Evolutionary conservation across 2,797 vertebrate species (phyloP).

Genomic region (Cuniculus paca): DNA sequence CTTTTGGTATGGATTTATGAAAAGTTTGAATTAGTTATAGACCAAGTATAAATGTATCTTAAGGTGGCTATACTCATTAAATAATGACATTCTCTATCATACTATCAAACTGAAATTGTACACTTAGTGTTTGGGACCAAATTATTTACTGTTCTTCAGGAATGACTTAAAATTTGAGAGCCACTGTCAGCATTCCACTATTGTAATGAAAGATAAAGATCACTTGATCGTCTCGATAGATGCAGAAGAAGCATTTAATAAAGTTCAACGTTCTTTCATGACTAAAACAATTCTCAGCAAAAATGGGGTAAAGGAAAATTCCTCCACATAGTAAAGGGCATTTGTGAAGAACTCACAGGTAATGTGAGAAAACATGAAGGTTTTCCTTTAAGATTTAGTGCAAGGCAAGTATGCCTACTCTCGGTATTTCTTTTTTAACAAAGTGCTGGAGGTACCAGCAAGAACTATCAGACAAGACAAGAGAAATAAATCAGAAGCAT

Average conservation of each 20-base stretch:
- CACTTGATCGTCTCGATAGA: background rate
- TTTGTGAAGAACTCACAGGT: too few relatives aligned
- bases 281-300: background rate
- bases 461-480: background rate
- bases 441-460: too few relatives aligned
- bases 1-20: background rate
- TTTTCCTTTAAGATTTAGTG: too few relatives aligned
- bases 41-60: background rate
- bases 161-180: background rate
- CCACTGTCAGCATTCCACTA: background rate
- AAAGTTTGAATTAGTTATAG: background rate
- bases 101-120: background rate
- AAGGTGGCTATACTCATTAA: background rate
- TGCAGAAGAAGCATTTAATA: too few relatives aligned
- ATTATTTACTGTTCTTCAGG: background rate
- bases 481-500: background rate
- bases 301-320: too few relatives aligned
- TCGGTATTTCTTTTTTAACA: too few relatives aligned
- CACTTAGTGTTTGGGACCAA: background rate
- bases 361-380: too few relatives aligned
- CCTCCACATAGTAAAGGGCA: too few relatives aligned
- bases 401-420: too few relatives aligned
- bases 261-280: background rate
- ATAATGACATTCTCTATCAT: background rate
- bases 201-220: background rate